A percentile compares a stretch with the other conserved stretches of the same genome.
Evolutionary conservation across 2,888 invertebrate species (phyloP).

Genomic region (Sycophila texana): DNA sequence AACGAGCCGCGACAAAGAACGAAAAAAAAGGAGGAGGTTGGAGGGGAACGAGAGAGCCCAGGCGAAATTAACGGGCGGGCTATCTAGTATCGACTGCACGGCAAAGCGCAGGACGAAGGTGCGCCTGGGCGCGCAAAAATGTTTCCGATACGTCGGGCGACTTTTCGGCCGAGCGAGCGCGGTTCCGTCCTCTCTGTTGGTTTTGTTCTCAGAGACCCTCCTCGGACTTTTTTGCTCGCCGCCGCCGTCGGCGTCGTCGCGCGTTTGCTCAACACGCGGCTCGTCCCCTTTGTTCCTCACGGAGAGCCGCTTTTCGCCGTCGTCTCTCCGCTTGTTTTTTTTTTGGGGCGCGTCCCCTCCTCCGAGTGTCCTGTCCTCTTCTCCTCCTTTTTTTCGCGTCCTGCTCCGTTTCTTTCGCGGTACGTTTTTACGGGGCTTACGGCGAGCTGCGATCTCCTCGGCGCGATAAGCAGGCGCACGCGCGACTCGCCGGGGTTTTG

Average conservation of each 20-base stretch:
- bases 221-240: constrained; percentile 18
- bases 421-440: constrained; percentile 13
- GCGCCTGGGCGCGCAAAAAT: constrained; percentile 7
- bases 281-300: constrained; percentile 47
- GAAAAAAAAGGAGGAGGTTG: too few relatives aligned
- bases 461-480: constrained; percentile 42
- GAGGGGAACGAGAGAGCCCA: too few relatives aligned
- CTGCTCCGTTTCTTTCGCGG: constrained; percentile 8
- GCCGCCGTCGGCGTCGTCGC: constrained; percentile 28
- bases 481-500: constrained; percentile 28
- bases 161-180: constrained; percentile 16
- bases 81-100: neutral
- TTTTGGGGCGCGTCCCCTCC: neutral
- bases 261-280: constrained; percentile 38
- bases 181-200: constrained; percentile 8
- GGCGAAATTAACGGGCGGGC: neutral
- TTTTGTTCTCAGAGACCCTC: constrained; percentile 16
- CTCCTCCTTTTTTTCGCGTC: neutral
- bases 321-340: neutral
- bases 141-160: constrained; percentile 13
- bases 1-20: too few relatives aligned
- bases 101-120: neutral
- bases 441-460: constrained; percentile 38
- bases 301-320: constrained; percentile 36
- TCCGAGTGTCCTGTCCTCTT: neutral